A percentile compares a stretch with the other conserved stretches of the same genome.
Evolutionary conservation across 2,113 vertebrate species (phyloP).

Genomic region (Cyrtonyx montezumae): DNA sequence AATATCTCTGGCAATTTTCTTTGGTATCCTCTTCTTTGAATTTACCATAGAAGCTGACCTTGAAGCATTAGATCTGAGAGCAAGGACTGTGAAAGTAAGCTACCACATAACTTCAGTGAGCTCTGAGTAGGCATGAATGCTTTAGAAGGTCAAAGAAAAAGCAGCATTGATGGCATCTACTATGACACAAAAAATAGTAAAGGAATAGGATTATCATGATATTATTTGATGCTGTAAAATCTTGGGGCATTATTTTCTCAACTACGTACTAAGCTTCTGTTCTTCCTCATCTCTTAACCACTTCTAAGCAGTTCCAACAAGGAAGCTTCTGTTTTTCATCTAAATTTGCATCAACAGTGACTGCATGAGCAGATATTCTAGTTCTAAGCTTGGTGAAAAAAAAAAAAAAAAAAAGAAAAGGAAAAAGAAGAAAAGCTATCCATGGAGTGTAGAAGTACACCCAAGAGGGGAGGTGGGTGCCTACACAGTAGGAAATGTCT

Average conservation of each 20-base stretch:
- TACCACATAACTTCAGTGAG: rapidly evolving
- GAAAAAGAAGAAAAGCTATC: background rate
- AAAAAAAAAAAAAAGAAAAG: background rate
- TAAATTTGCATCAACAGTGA: conserved; percentile 1
- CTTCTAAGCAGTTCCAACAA: conserved; percentile 12
- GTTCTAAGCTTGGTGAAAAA: background rate
- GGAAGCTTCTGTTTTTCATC: background rate
- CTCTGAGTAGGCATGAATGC: background rate
- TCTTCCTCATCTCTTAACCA: background rate
- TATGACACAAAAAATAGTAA: background rate
- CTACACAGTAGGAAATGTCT: background rate
- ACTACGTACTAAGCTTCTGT: background rate
- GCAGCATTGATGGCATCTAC: background rate
- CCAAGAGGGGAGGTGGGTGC: background rate
- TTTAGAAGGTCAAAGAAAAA: background rate
- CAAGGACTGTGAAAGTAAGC: background rate
- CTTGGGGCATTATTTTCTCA: background rate
- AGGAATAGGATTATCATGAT: background rate
- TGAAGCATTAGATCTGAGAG: background rate
- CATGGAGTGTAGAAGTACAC: background rate
- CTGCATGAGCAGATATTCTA: background rate
- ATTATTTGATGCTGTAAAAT: background rate
- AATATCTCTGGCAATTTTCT: background rate
- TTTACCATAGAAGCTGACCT: background rate
- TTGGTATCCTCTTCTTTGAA: background rate